Evolutionary conservation across 2,797 vertebrate species (phyloP).

Genomic region (Notoglanidium macrostoma): DNA sequence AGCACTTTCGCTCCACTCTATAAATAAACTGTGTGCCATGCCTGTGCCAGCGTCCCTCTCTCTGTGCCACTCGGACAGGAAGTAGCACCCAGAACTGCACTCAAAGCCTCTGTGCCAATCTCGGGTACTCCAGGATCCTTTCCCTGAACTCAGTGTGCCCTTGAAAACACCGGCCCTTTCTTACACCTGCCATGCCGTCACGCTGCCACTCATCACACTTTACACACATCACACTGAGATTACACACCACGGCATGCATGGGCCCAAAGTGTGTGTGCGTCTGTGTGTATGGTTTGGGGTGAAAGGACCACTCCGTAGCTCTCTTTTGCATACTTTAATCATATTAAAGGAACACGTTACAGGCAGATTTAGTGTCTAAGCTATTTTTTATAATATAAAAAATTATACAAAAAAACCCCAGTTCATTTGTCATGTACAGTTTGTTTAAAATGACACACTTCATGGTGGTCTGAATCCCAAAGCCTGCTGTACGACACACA

Average conservation of each 20-base stretch:
- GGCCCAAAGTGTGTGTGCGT: not conserved
- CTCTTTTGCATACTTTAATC: not conserved
- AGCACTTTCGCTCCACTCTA: constrained; percentile 43
- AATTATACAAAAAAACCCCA: not conserved
- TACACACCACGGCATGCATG: constrained; percentile 4
- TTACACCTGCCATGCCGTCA: constrained; percentile 56
- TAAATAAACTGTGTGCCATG: constrained; percentile 53
- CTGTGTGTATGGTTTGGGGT: not conserved
- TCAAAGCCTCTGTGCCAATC: constrained; percentile 48
- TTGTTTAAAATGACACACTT: not conserved
- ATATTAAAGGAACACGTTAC: not conserved
- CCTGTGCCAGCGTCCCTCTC: constrained; percentile 49
- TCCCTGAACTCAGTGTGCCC: constrained; percentile 44
- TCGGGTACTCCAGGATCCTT: constrained; percentile 42
- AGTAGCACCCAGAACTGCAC: constrained; percentile 48
- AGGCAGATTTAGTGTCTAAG: not conserved
- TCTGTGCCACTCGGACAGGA: constrained; percentile 49
- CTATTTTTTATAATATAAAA: not conserved
- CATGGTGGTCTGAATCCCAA: not conserved
- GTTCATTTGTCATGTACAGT: not conserved
- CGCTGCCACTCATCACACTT: constrained; percentile 45
- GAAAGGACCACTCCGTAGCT: not conserved
- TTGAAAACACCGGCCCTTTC: constrained; percentile 54
- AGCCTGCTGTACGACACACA: not conserved
- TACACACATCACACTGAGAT: constrained; percentile 30